Base-by-base conservation (phyloP, 2,797 vertebrate genomes). In the Artibeus lituratus region DNA sequence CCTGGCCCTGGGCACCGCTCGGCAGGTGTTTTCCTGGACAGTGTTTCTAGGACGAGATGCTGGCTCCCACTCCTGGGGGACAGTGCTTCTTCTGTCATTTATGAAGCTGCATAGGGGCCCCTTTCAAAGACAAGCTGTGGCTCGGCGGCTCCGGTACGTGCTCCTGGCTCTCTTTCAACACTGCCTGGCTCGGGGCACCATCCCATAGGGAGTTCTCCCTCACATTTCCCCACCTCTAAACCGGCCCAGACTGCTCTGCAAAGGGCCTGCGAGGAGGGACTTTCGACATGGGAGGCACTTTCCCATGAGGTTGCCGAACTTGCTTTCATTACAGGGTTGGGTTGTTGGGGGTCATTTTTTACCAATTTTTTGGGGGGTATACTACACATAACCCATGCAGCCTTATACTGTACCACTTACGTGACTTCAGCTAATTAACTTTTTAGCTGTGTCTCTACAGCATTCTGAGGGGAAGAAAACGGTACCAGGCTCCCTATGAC, bases 11-110 rank as follows among this genome's bases (percentile, higher is more conserved):
- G 70, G 49, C 14, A 0, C n/a, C 4, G 57, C 12, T 4, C 18
- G 26, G 74, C 18, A 11, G 9, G 6, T 2, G 0, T 3, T 44
- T 35, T 12, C 70, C 26, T 0, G 0, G 21, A 26, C 29, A 35
- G 49, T 1, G 5, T 29, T 87, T 44, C 53, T 9, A 21, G 0
- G 10, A 14, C 0, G 7, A 57, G 14, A 29, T 3, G 29, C 84
- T n/a, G 29, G 57, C 37, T 35, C 26, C 55, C 21, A 5, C 29
- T 92, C 35, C 2, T 14, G 0, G 15, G 15, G 21, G 10, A 19
- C 2, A 0, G 37, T 10, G 32, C 72, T 22, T 4, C 2, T 39
- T 51, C 70, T 32, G 32, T 59, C 62, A 6, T 24, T 57, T 24
- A 47, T 6, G 21, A n/a, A 22, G 51, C n/a, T n/a, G 32, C 21